Conservation (phyloP, 2,888 invertebrate genomes). For the Morinoia aosen region DNA sequence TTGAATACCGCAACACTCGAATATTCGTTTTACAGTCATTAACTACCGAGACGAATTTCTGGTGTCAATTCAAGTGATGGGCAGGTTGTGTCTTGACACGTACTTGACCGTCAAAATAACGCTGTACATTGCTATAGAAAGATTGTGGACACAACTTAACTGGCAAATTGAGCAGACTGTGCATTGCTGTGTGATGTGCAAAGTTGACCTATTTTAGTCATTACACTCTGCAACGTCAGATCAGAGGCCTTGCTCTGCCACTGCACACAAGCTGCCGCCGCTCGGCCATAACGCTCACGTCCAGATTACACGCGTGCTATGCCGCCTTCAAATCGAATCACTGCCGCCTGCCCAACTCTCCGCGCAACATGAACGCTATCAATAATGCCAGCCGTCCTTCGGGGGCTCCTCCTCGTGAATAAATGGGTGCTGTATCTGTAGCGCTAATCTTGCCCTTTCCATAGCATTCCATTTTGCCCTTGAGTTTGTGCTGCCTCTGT, state of each 20-base stretch:
- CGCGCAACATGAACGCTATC: neutral
- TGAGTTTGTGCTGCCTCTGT: neutral
- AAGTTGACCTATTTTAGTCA: neutral
- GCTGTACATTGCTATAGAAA: neutral
- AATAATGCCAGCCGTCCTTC: neutral
- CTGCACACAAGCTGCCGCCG: neutral
- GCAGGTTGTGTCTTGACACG: neutral
- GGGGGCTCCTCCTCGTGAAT: neutral
- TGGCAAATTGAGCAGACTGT: neutral
- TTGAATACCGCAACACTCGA: neutral
- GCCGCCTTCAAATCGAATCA: neutral
- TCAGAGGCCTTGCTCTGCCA: neutral
- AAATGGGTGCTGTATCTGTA: neutral
- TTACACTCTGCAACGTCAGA: neutral
- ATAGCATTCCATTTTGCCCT: neutral
- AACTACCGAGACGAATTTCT: neutral
- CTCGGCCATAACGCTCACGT: neutral
- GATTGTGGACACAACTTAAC: neutral
- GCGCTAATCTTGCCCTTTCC: neutral
- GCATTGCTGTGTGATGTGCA: neutral
- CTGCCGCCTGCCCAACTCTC: constrained; percentile 8
- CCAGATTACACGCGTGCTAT: neutral
- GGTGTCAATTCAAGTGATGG: neutral
- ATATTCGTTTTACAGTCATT: neutral
- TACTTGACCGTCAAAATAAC: too few species aligned